These are phyloP conservation scores for Arrhamphus sclerolepis DNA, from an alignment of 2,797 vertebrate species.

Conservation along the genomic window DNA sequence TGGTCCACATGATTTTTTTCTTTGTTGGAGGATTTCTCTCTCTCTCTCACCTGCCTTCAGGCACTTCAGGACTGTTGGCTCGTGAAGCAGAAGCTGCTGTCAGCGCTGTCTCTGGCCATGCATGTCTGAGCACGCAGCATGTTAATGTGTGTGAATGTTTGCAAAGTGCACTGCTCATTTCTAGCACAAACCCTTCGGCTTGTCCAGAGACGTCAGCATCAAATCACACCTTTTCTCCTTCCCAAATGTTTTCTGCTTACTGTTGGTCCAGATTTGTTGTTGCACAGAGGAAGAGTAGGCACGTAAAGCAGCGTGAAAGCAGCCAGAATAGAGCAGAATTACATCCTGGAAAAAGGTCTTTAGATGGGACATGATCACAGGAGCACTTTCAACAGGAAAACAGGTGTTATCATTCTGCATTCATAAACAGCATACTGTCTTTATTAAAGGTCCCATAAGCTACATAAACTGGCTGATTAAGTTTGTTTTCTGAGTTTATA, in stretches of 20 bases:
- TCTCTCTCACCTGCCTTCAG: conserved; percentile 21
- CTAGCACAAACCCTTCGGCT: conserved; percentile 44
- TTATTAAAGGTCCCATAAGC: no score
- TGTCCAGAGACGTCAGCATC: conserved; percentile 48
- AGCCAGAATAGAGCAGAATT: no score
- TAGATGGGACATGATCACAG: no score
- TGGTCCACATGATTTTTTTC: conserved; percentile 16
- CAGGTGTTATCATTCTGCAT: no score
- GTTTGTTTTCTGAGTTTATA: no score
- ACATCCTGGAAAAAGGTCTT: no score
- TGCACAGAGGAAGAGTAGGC: conserved; percentile 1
- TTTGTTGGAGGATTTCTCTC: neutral
- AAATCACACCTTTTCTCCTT: conserved; percentile 33
- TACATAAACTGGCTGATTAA: no score
- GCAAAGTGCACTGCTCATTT: conserved; percentile 26
- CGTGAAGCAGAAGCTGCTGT: conserved; percentile 44
- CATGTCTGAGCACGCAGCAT: conserved; percentile 32
- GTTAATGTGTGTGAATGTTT: conserved; percentile 32
- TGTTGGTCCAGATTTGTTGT: neutral
- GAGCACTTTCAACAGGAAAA: no score
- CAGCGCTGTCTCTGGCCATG: conserved; percentile 43
- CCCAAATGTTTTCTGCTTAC: neutral
- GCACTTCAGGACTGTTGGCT: conserved; percentile 41
- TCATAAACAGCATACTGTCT: no score
- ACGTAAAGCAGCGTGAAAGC: neutral